Conservation (phyloP, 53 echinoderm and acorn worm species). For the Hippasteria phrygiana region DNA sequence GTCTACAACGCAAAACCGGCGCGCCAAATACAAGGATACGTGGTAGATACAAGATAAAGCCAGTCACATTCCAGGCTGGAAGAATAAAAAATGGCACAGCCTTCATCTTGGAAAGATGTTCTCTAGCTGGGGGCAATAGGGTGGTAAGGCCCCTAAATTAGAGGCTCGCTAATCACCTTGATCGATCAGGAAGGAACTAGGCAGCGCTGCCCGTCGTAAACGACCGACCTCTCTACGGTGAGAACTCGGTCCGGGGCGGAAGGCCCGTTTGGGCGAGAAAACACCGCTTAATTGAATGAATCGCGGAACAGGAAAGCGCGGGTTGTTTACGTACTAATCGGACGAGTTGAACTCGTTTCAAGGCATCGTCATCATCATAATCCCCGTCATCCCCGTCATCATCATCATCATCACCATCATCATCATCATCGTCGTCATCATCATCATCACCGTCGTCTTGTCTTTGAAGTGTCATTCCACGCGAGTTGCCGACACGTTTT, state of each 20-base stretch:
- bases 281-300: constrained; percentile 64
- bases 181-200: constrained; percentile 58
- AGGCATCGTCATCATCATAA: constrained; percentile 1
- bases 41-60: constrained; percentile 40
- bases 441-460: not conserved
- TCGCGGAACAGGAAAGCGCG: constrained; percentile 41
- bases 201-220: constrained; percentile 17
- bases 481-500: not conserved
- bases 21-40: not conserved
- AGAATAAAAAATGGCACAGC: not conserved
- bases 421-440: not conserved
- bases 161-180: constrained; percentile 44
- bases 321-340: constrained; percentile 50
- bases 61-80: not conserved
- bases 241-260: constrained; percentile 30
- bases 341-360: constrained; percentile 9
- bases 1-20: not conserved
- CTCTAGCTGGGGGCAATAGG: constrained; percentile 42
- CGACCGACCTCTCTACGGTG: not conserved
- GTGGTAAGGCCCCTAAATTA: constrained; percentile 45
- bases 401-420: not conserved
- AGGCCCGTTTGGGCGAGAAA: constrained; percentile 50
- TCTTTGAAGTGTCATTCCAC: not conserved
- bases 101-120: constrained; percentile 19
- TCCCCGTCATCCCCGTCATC: not conserved